phyloP scores from a whole-genome alignment of 2,888 invertebrate genomes.

The Antitype chi region DNA sequence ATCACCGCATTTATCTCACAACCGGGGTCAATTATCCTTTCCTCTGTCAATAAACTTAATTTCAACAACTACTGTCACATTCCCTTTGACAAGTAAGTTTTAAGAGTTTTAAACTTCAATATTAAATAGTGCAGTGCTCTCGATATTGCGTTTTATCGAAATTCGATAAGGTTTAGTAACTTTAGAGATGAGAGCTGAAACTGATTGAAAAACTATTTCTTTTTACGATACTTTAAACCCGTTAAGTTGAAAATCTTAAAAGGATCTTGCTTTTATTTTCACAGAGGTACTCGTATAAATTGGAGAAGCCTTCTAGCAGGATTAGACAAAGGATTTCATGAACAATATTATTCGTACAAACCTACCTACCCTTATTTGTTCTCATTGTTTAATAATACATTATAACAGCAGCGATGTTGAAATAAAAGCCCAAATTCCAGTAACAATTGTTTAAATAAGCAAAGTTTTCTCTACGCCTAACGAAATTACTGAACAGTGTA shows the following conservation, averaged over 20 bases:
- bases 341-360: constrained; percentile 2
- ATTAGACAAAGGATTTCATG: not conserved
- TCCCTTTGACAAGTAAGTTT: not conserved
- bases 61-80: not conserved
- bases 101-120: constrained; percentile 20
- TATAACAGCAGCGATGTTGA: constrained; percentile 15
- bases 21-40: not conserved
- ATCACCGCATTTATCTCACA: not conserved
- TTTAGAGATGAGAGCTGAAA: not conserved
- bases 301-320: constrained; percentile 1
- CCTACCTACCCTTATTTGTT: constrained; percentile 18
- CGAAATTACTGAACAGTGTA: constrained; percentile 23
- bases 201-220: constrained; percentile 18
- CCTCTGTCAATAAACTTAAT: not conserved
- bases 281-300: not conserved
- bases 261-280: not conserved
- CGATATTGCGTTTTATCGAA: constrained; percentile 11
- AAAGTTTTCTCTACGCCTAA: constrained; percentile 26
- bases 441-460: constrained; percentile 34
- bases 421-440: not conserved
- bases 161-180: constrained; percentile 9
- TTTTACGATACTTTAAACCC: not conserved
- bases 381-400: constrained; percentile 30
- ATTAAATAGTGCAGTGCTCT: constrained; percentile 13
- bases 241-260: not conserved